Conservation (phyloP, 2,113 vertebrate genomes). For the Glaucidium brasilianum region DNA sequence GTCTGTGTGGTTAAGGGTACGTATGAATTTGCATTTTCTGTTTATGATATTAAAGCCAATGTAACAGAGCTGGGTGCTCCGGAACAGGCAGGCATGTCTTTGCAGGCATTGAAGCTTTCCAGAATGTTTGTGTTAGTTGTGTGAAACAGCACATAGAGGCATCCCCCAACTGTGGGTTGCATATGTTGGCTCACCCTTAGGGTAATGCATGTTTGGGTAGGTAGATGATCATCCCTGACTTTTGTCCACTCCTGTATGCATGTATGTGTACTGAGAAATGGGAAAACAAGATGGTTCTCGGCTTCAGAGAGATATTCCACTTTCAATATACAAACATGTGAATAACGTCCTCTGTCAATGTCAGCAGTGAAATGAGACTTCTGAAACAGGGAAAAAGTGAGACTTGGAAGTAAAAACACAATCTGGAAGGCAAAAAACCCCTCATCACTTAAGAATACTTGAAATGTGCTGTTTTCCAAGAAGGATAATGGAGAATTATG, state of each 20-base stretch:
- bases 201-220: neutral
- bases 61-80: conserved; percentile 24
- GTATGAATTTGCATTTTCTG: conserved; percentile 70
- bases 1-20: conserved; percentile 66
- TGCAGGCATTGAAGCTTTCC: neutral
- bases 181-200: accelerated
- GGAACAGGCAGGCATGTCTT: neutral
- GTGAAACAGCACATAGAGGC: neutral
- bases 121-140: neutral
- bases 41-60: conserved; percentile 45
- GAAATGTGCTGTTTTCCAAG: conserved; percentile 46
- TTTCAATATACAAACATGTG: conserved; percentile 19
- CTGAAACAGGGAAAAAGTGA: neutral
- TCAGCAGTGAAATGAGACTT: neutral
- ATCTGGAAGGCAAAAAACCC: neutral
- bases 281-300: neutral
- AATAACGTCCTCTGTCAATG: neutral
- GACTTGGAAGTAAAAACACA: neutral
- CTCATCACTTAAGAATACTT: conserved; percentile 10
- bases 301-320: neutral
- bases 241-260: neutral
- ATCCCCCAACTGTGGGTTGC: neutral
- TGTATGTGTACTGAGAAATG: neutral
- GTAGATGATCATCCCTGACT: neutral
- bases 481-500: neutral